Conservation (phyloP, 2,888 invertebrate genomes). For the Sclerodermus sp. region DNA sequence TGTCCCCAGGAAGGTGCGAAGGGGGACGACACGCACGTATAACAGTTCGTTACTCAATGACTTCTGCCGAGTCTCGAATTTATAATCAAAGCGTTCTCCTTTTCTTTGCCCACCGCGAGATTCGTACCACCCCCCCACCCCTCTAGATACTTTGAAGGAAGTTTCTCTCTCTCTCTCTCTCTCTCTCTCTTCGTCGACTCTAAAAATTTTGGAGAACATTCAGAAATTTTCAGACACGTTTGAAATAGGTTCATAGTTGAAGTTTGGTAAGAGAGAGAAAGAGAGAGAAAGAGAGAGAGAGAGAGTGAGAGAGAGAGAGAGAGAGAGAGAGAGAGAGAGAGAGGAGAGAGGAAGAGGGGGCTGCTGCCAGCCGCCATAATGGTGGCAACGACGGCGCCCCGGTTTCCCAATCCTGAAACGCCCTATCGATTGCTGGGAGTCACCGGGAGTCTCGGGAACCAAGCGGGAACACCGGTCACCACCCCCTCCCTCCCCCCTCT, state of each 20-base stretch:
- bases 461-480: constrained; percentile 44
- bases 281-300: too few relatives aligned
- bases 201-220: too few relatives aligned
- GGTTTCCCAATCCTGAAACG: constrained; percentile 58
- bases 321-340: not conserved
- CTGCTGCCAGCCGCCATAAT: constrained; percentile 56
- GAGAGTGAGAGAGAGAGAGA: not conserved
- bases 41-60: constrained; percentile 7
- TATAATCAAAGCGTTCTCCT: not conserved
- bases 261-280: too few relatives aligned
- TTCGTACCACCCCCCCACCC: not conserved
- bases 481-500: constrained; percentile 17
- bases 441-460: constrained; percentile 19
- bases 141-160: not conserved
- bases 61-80: not conserved
- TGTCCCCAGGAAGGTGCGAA: not conserved
- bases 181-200: too few relatives aligned
- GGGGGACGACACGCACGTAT: not conserved
- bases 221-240: too few relatives aligned
- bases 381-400: constrained; percentile 53
- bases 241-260: too few relatives aligned
- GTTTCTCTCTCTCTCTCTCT: not conserved
- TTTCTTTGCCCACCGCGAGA: too few relatives aligned
- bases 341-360: not conserved
- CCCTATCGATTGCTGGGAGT: constrained; percentile 62